Conservation (phyloP, 2,797 vertebrate genomes). For the Meda fulgida region DNA sequence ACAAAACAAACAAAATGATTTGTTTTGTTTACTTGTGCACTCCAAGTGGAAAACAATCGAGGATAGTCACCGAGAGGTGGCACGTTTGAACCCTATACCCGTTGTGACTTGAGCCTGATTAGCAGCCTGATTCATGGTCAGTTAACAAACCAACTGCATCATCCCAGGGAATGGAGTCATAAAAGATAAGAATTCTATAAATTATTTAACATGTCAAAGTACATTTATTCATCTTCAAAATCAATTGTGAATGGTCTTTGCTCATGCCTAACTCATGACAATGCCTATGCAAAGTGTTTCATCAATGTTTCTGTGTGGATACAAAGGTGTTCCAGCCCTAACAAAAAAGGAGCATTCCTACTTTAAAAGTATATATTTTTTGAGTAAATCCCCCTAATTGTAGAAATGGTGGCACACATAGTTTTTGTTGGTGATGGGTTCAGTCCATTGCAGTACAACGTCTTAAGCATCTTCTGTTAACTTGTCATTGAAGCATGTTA, state of each 20-base stretch:
- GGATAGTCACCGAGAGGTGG: not conserved
- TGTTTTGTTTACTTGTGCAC: not conserved
- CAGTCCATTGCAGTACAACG: not conserved
- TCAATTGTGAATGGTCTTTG: not conserved
- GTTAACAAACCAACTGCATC: not conserved
- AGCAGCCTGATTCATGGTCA: no score
- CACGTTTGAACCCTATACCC: not conserved
- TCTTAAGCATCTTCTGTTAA: not conserved
- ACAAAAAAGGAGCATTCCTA: not conserved
- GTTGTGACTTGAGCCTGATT: not conserved
- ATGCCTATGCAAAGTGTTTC: not conserved
- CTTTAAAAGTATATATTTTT: not conserved
- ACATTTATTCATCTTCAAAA: not conserved
- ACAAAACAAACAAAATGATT: not conserved
- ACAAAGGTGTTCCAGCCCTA: not conserved
- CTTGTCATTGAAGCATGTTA: conserved; percentile 17
- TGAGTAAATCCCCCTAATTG: not conserved
- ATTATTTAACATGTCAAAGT: not conserved
- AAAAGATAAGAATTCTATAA: not conserved
- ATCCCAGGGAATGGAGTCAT: not conserved
- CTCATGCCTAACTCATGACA: not conserved
- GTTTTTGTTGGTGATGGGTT: not conserved
- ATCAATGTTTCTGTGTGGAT: not conserved
- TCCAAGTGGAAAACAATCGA: not conserved
- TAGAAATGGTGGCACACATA: not conserved